These are phyloP conservation scores for Hanleya hanleyi DNA, from an alignment of 2,888 invertebrate species.

Conservation along the genomic window DNA sequence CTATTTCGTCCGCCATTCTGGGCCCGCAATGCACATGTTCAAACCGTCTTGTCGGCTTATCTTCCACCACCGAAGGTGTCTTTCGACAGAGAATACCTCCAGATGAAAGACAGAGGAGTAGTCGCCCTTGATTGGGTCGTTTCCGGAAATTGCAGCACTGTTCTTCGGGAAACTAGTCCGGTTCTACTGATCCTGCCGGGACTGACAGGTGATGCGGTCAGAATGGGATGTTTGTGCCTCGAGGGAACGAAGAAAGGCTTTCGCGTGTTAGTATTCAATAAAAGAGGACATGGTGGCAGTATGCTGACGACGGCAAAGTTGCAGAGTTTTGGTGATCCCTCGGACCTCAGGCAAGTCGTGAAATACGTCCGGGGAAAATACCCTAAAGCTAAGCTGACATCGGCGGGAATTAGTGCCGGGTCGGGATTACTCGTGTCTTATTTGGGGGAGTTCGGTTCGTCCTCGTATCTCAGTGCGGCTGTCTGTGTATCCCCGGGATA, in stretches of 20 bases:
- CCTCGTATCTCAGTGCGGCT: constrained; percentile 53
- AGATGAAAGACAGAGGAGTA: constrained; percentile 63
- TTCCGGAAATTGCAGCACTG: constrained; percentile 5
- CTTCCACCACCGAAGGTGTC: constrained; percentile 36
- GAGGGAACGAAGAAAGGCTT: constrained; percentile 53
- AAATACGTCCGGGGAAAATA: constrained; percentile 53
- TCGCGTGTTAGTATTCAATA: constrained; percentile 62
- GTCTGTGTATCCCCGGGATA: constrained; percentile 60
- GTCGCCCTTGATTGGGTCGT: constrained; percentile 65
- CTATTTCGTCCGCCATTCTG: constrained; percentile 56
- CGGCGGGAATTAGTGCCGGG: constrained; percentile 60
- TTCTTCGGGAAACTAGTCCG: constrained; percentile 24
- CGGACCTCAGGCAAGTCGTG: constrained; percentile 62
- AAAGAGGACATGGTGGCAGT: constrained; percentile 58
- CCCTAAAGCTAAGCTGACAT: constrained; percentile 50
- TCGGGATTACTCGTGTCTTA: constrained; percentile 62
- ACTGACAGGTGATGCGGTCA: constrained; percentile 50
- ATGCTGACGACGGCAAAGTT: constrained; percentile 61
- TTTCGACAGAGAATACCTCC: constrained; percentile 58
- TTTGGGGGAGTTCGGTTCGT: constrained; percentile 67
- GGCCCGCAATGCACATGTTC: constrained; percentile 57
- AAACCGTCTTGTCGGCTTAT: constrained; percentile 50
- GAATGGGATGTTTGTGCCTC: constrained; percentile 45
- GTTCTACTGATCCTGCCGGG: constrained; percentile 61
- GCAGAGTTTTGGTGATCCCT: constrained; percentile 60